Evolutionary conservation across 2,888 invertebrate genomes (phyloP), one percentile per base, ranked within the genome.

Genomic region (Himalopsyche kuldschensis): DNA sequence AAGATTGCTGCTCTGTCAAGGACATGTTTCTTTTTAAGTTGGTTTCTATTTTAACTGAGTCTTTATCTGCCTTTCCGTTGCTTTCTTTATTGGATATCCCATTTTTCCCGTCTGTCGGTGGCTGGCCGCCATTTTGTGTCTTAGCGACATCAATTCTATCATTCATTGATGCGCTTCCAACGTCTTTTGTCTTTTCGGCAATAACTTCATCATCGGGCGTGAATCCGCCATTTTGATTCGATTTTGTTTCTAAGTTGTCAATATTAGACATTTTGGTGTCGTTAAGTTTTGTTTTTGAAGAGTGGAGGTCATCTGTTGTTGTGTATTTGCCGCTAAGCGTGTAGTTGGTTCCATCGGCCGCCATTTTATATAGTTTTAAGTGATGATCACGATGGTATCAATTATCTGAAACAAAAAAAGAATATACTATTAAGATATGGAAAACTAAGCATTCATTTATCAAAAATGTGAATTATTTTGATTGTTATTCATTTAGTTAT

Each of bases 1-100:
- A 11, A 24, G 31, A 11, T 2, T 32, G 17, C 17, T 78, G 78
- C 20, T 82, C 69, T 17, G 79, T 78, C 3, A 78, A 24, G 0
- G 82, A 82, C 82, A 82, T 78, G 24, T 82, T 82, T 31, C 79
- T 82, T 48, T 78, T 63, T 46, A 82, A 35, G 30, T 78, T 47
- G 4, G 11, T 55, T 15, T 81, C 81, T 31, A 24, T 10, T 24
- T 20, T 55, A 8, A 69, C 27, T 27, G 69, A 27, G 8, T 69
- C 69, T 27, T 69, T 69, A 27, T 69, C 27, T 15, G 15, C 1
- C 4, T 69, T 69, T 69, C 11, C 69, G 1, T 8, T 4, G 27
- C 11, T 15, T 27, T 30, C 69, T 20, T 27, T 69, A 0, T 11
- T 15, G 1, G 30, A 30, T 27, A 30, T 69, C 24, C 27, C 69